Evolutionary conservation across 2,113 vertebrate genomes (phyloP).

Genomic region (Pardalotus punctatus): DNA sequence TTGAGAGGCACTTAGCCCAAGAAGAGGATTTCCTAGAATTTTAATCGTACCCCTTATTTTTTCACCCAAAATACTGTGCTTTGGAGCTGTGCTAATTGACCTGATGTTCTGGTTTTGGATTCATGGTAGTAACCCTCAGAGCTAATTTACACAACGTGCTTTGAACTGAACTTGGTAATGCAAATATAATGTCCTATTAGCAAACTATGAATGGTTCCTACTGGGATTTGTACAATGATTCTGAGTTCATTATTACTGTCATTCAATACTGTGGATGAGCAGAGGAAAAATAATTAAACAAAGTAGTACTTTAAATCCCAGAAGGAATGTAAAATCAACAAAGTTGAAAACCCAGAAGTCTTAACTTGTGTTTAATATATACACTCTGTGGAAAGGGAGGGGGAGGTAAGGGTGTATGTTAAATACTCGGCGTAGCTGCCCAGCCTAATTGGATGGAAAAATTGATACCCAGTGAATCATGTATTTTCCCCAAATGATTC

Average conservation of each 20-base stretch:
- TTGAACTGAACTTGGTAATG: constrained; percentile 39
- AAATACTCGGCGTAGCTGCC: not conserved
- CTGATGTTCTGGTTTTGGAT: constrained; percentile 53
- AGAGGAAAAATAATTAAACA: constrained; percentile 55
- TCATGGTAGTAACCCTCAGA: constrained; percentile 30
- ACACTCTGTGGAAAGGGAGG: not conserved
- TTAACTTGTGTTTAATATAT: constrained; percentile 59
- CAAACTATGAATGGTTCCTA: constrained; percentile 19
- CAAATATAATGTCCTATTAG: constrained; percentile 61
- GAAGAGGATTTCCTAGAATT: constrained; percentile 22
- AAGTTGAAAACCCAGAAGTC: constrained; percentile 51
- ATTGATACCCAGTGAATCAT: constrained; percentile 11
- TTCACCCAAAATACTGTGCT: constrained; percentile 32
- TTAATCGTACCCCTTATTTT: constrained; percentile 32
- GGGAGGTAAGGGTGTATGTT: not conserved
- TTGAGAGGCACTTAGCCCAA: not conserved
- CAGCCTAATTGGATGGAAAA: constrained; percentile 32
- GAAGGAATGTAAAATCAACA: constrained; percentile 54
- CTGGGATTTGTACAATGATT: constrained; percentile 53
- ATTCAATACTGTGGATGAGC: constrained; percentile 35
- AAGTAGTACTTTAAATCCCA: constrained; percentile 43
- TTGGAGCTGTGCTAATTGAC: constrained; percentile 61
- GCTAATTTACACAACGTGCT: constrained; percentile 31
- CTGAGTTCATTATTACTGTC: constrained; percentile 65
- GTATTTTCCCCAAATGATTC: constrained; percentile 7